These are phyloP conservation scores for Pelvicachromis taeniatus DNA, from an alignment of 2,113 vertebrate genomes.

Conservation along the genomic window DNA sequence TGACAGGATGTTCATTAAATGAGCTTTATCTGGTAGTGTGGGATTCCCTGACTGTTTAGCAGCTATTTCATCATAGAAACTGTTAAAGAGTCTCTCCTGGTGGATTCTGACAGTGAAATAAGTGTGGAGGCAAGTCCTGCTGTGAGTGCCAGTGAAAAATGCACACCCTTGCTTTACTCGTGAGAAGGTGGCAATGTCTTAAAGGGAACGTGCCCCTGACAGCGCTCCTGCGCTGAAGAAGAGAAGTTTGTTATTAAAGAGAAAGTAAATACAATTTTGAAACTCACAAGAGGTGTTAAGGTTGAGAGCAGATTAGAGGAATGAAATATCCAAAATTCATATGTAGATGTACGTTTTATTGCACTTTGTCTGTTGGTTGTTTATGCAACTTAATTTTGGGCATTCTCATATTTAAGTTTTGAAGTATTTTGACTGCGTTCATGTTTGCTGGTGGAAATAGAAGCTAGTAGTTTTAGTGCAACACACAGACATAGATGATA, in stretches of 20 bases:
- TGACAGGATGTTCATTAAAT: background rate
- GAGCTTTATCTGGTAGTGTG: background rate
- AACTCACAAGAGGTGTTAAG: background rate
- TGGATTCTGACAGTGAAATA: conserved; percentile 35
- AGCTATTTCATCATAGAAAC: conserved; percentile 24
- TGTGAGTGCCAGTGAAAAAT: background rate
- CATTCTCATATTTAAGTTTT: background rate
- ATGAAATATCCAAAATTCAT: background rate
- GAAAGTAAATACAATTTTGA: background rate
- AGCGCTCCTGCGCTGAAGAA: background rate
- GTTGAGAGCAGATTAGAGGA: background rate
- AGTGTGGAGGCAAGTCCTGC: conserved; percentile 10
- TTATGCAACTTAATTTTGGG: background rate
- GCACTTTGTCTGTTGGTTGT: background rate
- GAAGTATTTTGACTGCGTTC: background rate
- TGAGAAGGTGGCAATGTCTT: background rate
- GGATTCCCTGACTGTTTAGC: conserved; percentile 36
- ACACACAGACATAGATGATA: background rate
- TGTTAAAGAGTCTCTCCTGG: conserved; percentile 22
- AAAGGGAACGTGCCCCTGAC: background rate
- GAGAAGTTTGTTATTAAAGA: background rate
- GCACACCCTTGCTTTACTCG: background rate
- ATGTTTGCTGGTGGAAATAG: background rate
- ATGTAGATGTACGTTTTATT: background rate
- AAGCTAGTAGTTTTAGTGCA: background rate